These are phyloP conservation scores for Alectoris magna DNA, from an alignment of 2,797 vertebrate species.

Conservation along the genomic window DNA sequence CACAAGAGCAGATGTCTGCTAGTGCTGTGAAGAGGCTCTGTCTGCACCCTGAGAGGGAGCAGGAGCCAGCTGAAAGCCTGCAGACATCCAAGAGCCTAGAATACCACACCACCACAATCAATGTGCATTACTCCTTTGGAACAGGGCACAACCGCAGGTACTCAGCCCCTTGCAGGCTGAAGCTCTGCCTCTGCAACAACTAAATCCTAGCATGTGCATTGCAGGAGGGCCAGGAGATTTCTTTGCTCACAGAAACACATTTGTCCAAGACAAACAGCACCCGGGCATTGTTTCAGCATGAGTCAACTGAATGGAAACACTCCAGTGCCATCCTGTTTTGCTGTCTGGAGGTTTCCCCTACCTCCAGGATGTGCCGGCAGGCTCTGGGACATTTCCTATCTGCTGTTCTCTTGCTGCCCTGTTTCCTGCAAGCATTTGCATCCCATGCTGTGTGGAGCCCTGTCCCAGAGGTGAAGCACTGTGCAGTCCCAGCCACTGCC, in stretches of 20 bases:
- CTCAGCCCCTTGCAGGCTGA: neutral
- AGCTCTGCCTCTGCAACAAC: neutral
- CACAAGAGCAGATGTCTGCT: neutral
- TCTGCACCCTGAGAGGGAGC: neutral
- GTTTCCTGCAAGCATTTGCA: neutral
- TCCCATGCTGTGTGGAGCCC: rapidly evolving
- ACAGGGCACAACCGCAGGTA: rapidly evolving
- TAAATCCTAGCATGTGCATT: neutral
- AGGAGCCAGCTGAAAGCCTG: neutral
- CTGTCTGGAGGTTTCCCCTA: conserved; percentile 67
- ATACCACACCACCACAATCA: neutral
- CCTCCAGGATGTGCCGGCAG: conserved; percentile 58
- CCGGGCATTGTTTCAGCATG: conserved; percentile 71
- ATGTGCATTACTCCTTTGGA: neutral
- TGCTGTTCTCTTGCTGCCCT: conserved; percentile 7
- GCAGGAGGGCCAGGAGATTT: conserved; percentile 39
- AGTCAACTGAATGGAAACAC: conserved; percentile 55
- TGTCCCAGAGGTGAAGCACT: neutral
- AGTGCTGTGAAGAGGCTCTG: neutral
- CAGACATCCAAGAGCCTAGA: neutral
- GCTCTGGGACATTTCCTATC: conserved; percentile 39
- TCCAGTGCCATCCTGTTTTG: conserved; percentile 74
- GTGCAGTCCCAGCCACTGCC: neutral
- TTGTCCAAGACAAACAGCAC: conserved; percentile 65
- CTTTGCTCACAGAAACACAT: conserved; percentile 50